Base-by-base conservation (phyloP, 2,888 invertebrate genomes). In the Caenorhabditis afra region DNA sequence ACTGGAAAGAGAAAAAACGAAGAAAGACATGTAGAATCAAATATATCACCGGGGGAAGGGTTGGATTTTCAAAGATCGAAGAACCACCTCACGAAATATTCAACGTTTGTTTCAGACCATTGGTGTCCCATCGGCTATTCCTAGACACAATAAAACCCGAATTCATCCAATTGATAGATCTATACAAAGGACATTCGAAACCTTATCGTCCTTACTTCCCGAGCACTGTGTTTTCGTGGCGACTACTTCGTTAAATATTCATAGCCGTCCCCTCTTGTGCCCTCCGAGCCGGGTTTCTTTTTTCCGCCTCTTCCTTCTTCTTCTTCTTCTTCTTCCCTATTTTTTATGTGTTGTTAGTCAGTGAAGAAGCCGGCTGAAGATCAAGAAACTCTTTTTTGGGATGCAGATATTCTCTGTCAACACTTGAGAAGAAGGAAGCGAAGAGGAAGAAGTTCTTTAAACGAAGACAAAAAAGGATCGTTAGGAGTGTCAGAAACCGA, bases 261-360 rank as follows among this genome's bases (percentile, higher is more conserved):
- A 76, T 76, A 67, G 75, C 62, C 67, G 67, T 76, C 75, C 64
- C 59, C 22, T 39, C 45, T 23, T 45, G 29, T 23, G 35, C 58
- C 50, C 58, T 58, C 20, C 50, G 55, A 50, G 73, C 73, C 64
- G 57, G 73, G 58, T 49, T 71, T 71, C 44, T 64, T 73, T 64
- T 57, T 58, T 37, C 50, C 45, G 53, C 37, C 37, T 64, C 29
- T 71, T 41, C 29, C 7, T 29, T 7, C 7, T 29, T 7, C 7
- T 29, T 29, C 41, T 50, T 55, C 57, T 35, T 37, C 49, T 14
- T 50, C 57, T 71, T 70, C 62, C 37, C 35, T 49, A 41, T 64
- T 64, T 71, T 73, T 64, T 64, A 73, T 73, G 73, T 73, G 73
- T 58, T 73, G 73, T 73, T 73, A 73, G 64, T 44, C 64, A 73